Evolutionary conservation across 2,113 vertebrate species (phyloP).

Genomic region (Pheucticus melanocephalus): DNA sequence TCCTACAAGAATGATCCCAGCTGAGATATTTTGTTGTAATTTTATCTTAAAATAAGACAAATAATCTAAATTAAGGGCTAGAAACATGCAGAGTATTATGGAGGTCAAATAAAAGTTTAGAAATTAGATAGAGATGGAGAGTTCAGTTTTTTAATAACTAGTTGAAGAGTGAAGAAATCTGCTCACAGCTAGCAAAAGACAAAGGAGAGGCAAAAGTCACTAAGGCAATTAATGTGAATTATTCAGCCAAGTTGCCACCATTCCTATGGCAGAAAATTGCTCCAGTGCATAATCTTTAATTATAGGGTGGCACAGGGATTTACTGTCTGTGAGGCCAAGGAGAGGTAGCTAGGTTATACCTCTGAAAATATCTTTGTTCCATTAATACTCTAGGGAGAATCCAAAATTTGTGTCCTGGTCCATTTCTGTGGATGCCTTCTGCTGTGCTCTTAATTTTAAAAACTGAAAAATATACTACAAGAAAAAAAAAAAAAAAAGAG

Average conservation of each 20-base stretch:
- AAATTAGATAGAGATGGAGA: not conserved
- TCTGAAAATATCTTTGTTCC: not conserved
- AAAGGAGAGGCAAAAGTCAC: not conserved
- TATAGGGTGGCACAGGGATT: not conserved
- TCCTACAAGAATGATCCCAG: not conserved
- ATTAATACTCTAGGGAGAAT: not conserved
- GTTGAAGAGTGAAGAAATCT: not conserved
- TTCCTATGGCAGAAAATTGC: not conserved
- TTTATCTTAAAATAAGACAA: not conserved
- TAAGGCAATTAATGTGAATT: not conserved
- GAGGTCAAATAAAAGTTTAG: not conserved
- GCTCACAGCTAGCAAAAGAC: not conserved
- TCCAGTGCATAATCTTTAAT: not conserved
- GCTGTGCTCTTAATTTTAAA: not conserved
- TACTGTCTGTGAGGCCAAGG: constrained; percentile 44
- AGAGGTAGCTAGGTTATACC: not conserved
- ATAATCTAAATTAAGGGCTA: not conserved
- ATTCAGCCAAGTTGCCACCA: not conserved
- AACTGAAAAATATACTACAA: not conserved
- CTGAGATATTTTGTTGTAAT: not conserved
- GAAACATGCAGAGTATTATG: not conserved
- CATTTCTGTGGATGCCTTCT: not conserved
- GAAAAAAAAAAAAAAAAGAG: too few relatives aligned
- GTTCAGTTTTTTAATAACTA: not conserved
- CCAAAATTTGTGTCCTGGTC: not conserved